Base-by-base conservation (phyloP, 2,113 vertebrate genomes). In the Ailuropoda melanoleuca region DNA sequence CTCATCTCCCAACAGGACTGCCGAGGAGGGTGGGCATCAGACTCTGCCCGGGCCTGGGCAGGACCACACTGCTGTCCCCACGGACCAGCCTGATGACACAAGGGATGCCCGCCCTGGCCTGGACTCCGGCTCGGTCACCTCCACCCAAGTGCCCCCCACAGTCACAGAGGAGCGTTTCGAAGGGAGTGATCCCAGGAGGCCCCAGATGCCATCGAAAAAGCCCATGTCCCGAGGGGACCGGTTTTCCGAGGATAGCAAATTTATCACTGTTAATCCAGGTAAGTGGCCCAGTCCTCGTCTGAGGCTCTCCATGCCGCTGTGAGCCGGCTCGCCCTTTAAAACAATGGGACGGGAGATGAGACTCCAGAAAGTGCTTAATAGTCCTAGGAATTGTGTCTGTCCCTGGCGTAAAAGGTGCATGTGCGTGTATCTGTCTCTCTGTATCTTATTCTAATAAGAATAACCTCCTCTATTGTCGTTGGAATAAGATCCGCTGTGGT, bases 181-280 rank as follows among this genome's bases (percentile, higher is more conserved):
- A 86, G 98, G 96, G 48, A 97, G 98, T 83, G 98, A 97, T 90
- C 98, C 98, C 78, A 96, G 94, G 80, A 86, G 92, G 85, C 98
- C 99, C 1, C 97, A 83, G 19, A 97, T 97, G 58, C 98, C 98
- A 6, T 98, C 98, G 4, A 97, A 92, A 90, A 98, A 97, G 96
- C 95, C 98, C 31, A 13, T 66, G 96, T 97, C 97, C 37, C 98
- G 95, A 80, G 98, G 98, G 26, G 97, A 98, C 96, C 97, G 98
- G 14, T 98, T 98, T 96, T 97, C 97, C 3, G 98, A 99, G 95
- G 99, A 99, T 56, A 98, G 98, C 96, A 98, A 98, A 98, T 99
- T 99, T 82, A 99, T 99, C 99, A 99, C 99, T 70, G 98, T 99
- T 91, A 98, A 99, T 81, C 99, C 99, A 98, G 99, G 99, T 99